Evolutionary conservation across 2,113 vertebrate species (phyloP).

Genomic region (Percina caprodes): DNA sequence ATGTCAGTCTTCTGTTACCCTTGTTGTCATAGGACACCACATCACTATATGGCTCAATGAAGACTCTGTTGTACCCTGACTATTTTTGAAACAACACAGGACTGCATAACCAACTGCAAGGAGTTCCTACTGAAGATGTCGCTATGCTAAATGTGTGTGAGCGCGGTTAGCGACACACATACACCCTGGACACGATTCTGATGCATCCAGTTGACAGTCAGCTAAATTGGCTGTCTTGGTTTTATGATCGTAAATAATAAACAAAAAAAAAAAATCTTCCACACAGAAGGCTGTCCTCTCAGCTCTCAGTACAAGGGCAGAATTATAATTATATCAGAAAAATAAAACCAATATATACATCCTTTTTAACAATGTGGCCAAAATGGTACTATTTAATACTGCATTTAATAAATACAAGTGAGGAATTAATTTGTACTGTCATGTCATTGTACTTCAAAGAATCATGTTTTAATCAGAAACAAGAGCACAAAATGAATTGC

Average conservation of each 20-base stretch:
- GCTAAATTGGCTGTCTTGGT: slow-evolving; percentile 52
- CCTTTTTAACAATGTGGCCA: slow-evolving; percentile 59
- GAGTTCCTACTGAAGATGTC: slow-evolving; percentile 51
- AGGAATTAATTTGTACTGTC: slow-evolving; percentile 60
- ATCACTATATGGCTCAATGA: slow-evolving; percentile 63
- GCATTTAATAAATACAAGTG: slow-evolving; percentile 72
- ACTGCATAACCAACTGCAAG: slow-evolving; percentile 44
- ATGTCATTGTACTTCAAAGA: slow-evolving; percentile 65
- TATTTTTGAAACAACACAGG: slow-evolving; percentile 60
- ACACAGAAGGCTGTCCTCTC: slow-evolving; percentile 48
- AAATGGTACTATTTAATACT: slow-evolving; percentile 64
- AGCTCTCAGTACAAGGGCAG: slow-evolving; percentile 55
- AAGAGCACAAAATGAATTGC: slow-evolving; percentile 63
- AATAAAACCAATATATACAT: slow-evolving; percentile 68
- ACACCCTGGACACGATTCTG: slow-evolving; percentile 39
- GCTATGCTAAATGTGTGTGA: slow-evolving; percentile 51
- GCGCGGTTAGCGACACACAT: slow-evolving; percentile 26
- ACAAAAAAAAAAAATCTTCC: slow-evolving; percentile 1
- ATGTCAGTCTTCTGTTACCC: slow-evolving; percentile 56
- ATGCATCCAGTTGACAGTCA: slow-evolving; percentile 44
- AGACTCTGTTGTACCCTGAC: slow-evolving; percentile 69
- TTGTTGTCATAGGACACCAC: slow-evolving; percentile 68
- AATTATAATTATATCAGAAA: slow-evolving; percentile 48
- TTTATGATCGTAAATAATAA: slow-evolving; percentile 39
- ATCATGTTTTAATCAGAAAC: slow-evolving; percentile 61